Conservation (phyloP, 1,140 invertebrate species). For the Drusus annulatus region DNA sequence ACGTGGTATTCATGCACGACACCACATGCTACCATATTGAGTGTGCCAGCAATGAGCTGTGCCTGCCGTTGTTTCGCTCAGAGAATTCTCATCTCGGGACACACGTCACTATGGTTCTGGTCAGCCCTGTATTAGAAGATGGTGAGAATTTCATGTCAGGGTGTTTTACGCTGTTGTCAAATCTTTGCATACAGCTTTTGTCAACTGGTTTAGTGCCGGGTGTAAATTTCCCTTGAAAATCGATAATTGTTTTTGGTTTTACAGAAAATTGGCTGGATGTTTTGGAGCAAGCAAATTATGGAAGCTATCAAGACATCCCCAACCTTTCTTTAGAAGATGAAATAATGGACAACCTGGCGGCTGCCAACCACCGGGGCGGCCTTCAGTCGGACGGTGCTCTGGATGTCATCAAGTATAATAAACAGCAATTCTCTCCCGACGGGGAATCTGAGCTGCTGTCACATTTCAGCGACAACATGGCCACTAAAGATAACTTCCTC, state of each 20-base stretch:
- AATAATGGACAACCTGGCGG: slow-evolving; percentile 64
- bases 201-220: too few relatives aligned
- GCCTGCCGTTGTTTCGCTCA: slow-evolving; percentile 75
- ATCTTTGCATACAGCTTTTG: not conserved
- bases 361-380: slow-evolving; percentile 61
- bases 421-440: slow-evolving; percentile 53
- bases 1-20: slow-evolving; percentile 85
- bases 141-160: slow-evolving; percentile 49
- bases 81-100: slow-evolving; percentile 71
- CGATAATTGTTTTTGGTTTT: too few relatives aligned
- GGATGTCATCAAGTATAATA: slow-evolving; percentile 48
- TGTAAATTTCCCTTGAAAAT: too few relatives aligned
- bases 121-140: slow-evolving; percentile 76
- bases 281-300: slow-evolving; percentile 67
- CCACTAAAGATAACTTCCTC: slow-evolving; percentile 52
- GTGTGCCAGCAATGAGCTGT: slow-evolving; percentile 80
- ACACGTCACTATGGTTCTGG: slow-evolving; percentile 83
- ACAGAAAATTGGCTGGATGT: slow-evolving; percentile 71
- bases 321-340: slow-evolving; percentile 68
- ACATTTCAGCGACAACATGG: slow-evolving; percentile 61
- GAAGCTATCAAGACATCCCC: slow-evolving; percentile 62
- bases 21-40: slow-evolving; percentile 83
- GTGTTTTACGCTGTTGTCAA: too few relatives aligned
- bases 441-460: slow-evolving; percentile 68
- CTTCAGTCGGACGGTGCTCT: slow-evolving; percentile 61